Base-by-base conservation (phyloP, 2,113 vertebrate genomes). In the Triplophysa dalaica region DNA sequence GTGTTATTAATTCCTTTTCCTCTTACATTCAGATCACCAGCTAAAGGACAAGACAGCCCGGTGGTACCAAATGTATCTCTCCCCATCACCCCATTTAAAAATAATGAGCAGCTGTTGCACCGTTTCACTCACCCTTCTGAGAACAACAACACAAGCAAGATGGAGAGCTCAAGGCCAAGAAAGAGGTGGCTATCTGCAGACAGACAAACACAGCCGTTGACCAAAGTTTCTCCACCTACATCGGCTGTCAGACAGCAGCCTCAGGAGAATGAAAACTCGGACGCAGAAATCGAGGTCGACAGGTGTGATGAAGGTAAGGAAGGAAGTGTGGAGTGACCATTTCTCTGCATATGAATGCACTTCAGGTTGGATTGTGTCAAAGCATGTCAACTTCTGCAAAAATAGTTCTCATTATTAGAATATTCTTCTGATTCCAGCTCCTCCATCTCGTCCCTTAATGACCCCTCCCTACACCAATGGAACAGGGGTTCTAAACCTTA, bases 281-380 rank as follows among this genome's bases (percentile, higher is more conserved):
- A 98, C 58, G 94, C 94, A 0, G 97, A 99, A 87, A 97, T 98
- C 0, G 96, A 99, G 76, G 96, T 97, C n/a, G 96, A 98, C 81
- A 95, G 95, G 87, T 93, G 94, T 84, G 95, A 96, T 86, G 96
- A 98, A 70, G 92, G 97, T 99, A 74, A 93, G 73, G 56, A 50
- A 12, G 70, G 4, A 1, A 4, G 19, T 73, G 38, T 17, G 26
- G 11, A 16, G 4, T 29, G 16, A 43, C 43, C 33, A 33, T 43
- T 16, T 63, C 5, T 22, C 14, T 26, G 48, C 11, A 52, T 29
- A 48, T 52, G 6, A 69, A 68, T 14, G 12, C 14, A 24, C 21
- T 45, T 38, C 33, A 7, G 33, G 33, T 6, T 38, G 33, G 33
- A 38, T 38, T 38, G 33, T 38, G 33, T 38, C 33, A 38, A 38